Conservation (phyloP, 2,888 invertebrate genomes). For the Parasteatoda lunata region DNA sequence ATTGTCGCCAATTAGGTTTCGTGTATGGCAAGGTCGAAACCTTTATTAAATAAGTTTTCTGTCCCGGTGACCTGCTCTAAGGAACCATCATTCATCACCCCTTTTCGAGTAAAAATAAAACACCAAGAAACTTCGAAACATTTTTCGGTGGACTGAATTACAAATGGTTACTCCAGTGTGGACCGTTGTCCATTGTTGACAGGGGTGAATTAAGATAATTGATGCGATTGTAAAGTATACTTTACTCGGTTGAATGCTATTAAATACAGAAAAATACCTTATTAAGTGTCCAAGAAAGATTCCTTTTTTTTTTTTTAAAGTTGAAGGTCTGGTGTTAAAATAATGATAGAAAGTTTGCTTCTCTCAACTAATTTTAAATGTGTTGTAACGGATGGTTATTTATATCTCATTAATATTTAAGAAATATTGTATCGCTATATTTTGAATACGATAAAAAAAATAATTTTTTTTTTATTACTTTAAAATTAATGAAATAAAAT, state of each 20-base stretch:
- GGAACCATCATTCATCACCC: neutral
- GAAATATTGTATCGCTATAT: no score
- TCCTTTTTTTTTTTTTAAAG: no score
- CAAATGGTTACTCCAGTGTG: neutral
- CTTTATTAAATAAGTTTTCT: neutral
- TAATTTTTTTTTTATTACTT: no score
- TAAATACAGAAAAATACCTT: neutral
- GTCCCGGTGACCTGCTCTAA: neutral
- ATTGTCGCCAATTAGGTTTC: conserved; percentile 3
- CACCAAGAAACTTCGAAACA: neutral
- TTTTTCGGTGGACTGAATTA: neutral
- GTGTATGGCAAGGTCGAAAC: neutral
- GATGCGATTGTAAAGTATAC: neutral
- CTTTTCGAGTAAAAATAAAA: neutral
- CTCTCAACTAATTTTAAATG: no score
- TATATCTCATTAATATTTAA: no score
- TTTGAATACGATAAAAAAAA: no score
- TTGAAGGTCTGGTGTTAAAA: no score
- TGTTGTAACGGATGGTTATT: no score
- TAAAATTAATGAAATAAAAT: no score
- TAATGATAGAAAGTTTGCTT: no score
- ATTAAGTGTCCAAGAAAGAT: no score
- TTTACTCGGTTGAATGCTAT: neutral
- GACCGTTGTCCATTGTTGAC: neutral
- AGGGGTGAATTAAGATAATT: neutral